phyloP scores from a whole-genome alignment of 2,797 vertebrate genomes.

The Premnoplex brunnescens region DNA sequence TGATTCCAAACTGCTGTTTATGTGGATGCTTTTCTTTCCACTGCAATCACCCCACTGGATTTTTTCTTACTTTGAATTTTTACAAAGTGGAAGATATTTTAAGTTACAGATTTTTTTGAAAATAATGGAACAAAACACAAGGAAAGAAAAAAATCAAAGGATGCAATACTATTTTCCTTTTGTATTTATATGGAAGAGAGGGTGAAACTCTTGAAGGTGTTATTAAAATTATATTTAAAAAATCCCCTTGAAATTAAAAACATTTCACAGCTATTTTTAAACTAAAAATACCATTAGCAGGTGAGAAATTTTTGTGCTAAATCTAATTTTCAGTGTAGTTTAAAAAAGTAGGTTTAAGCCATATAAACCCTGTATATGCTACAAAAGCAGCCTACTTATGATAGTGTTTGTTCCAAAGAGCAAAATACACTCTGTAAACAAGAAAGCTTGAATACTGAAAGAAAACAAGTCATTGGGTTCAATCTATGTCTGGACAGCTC shows the following conservation, averaged over 20 bases:
- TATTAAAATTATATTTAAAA: background rate
- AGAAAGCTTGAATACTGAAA: background rate
- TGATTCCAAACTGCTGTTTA: background rate
- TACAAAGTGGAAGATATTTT: background rate
- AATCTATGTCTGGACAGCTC: background rate
- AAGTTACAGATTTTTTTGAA: background rate
- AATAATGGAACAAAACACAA: background rate
- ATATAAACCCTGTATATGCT: background rate
- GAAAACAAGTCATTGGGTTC: background rate
- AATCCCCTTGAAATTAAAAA: background rate
- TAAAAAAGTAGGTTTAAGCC: background rate
- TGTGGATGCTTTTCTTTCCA: background rate
- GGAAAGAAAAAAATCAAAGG: background rate
- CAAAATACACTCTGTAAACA: background rate
- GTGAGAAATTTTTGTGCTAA: background rate
- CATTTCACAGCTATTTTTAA: background rate
- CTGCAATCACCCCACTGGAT: background rate
- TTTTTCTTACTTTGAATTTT: background rate
- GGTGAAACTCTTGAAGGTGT: background rate
- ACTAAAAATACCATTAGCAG: background rate
- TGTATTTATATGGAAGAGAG: background rate
- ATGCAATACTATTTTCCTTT: background rate
- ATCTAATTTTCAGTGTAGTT: background rate
- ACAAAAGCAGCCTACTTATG: background rate
- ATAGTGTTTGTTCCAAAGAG: background rate